A percentile compares a stretch with the other conserved stretches of the same genome.
Conservation (phyloP, 2,888 invertebrate species). For the Campoletis raptor region DNA sequence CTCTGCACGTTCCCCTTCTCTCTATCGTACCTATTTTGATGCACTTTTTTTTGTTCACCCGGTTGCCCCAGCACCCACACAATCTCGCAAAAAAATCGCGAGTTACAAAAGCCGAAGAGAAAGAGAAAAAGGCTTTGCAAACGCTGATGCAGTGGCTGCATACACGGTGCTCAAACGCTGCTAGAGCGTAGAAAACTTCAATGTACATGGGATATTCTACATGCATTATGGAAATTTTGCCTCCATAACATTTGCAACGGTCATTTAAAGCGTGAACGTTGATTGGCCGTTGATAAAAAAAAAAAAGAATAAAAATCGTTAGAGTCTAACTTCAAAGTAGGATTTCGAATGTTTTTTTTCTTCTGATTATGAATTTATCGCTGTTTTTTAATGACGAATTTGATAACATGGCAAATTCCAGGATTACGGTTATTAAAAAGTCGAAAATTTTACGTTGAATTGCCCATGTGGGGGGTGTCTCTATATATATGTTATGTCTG, state of each 20-base stretch:
- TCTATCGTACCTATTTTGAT: slow-evolving; percentile 37
- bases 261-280: not conserved
- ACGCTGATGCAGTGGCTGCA: slow-evolving; percentile 62
- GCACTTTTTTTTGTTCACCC: slow-evolving; percentile 53
- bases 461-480: not conserved
- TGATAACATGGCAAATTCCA: not conserved
- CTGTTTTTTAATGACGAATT: not conserved
- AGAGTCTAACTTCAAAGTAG: not conserved
- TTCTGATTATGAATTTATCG: not conserved
- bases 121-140: slow-evolving; percentile 49
- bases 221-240: not conserved
- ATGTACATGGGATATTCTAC: slow-evolving; percentile 9
- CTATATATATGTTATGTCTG: slow-evolving; percentile 44
- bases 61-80: slow-evolving; percentile 58
- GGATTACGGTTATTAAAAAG: not conserved
- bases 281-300: not conserved
- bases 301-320: not conserved
- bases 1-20: slow-evolving; percentile 50
- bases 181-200: slow-evolving; percentile 8
- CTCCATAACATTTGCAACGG: not conserved
- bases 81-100: slow-evolving; percentile 43
- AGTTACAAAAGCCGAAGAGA: slow-evolving; percentile 38
- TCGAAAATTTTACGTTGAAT: not conserved
- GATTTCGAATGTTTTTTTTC: not conserved
- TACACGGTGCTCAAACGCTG: slow-evolving; percentile 50